Base-by-base conservation (phyloP, 2,797 vertebrate species). In the Alauda arvensis region DNA sequence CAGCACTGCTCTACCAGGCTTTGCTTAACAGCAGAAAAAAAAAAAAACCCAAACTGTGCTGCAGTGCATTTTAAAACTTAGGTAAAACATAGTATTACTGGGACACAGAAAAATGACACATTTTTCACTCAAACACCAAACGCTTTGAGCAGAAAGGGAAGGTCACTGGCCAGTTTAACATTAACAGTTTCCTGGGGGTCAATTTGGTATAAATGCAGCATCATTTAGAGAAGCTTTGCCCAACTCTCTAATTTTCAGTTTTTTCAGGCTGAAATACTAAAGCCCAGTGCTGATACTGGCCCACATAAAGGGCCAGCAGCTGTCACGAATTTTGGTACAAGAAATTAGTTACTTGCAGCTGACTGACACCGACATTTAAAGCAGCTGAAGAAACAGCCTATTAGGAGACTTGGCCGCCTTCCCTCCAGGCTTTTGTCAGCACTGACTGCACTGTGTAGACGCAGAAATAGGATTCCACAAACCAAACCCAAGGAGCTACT, bases 111-210 rank as follows among this genome's bases (percentile, higher is more conserved):
- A 77, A 71, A 52, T 1, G 3, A 31, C 10, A 21, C 16, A 51
- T 59, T 76, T 59, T 76, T n/a, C 20, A 59, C 26, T 21, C 0
- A 0, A 76, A 63, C 45, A 63, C 21, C 21, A 29, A 52, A 42
- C 62, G 29, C 8, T 60, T 42, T 24, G 20, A 71, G 29, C 23
- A 63, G 10, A 74, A 74, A 55, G 40, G 26, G 14, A 61, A 24
- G 1, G 9, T 28, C 18, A 45, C 6, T 15, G 13, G 21, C 39
- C 48, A 37, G 31, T 25, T 59, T 3, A 37, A 19, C 0, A 6
- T 4, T 7, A 40, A 20, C 9, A 4, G 23, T 23, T 62, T 61
- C 25, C 33, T 1, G 1, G n/a, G 16, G 16, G 17, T 12, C 23
- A 60, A 14, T 39, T 23, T 37, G 25, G 21, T 55, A 12, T 21